Base-by-base conservation (phyloP, 2,797 vertebrate species). In the Periophthalmus magnuspinnatus region DNA sequence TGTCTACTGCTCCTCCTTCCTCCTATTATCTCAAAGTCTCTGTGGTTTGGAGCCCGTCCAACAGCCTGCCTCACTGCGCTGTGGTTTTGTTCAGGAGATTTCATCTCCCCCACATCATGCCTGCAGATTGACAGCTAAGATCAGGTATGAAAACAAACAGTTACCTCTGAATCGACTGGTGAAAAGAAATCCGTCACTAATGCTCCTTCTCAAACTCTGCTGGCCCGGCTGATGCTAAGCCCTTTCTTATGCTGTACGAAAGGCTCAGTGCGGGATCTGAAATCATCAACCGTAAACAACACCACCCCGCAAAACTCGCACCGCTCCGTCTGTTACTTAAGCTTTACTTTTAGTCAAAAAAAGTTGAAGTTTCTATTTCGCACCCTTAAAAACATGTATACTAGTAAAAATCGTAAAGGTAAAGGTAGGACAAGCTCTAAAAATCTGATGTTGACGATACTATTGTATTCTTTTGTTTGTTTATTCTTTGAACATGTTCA, bases 1-100 rank as follows among this genome's bases (percentile, higher is more conserved):
- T 67, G 52, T 68, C 54, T 73, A 54, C 36, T 71, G 24, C 84
- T 81, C 79, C 79, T 74, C 65, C 78, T 82, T 90, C 81, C 81
- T 81, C 72, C 75, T 83, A 84, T 90, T 90, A 89, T 90, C 88
- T 90, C 78, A 84, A 87, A 84, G 79, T 91, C 84, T 90, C 78
- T 96, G 95, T 94, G 96, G 95, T 87, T 96, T 97, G 96, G 96
- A 95, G 72, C 62, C 81, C 76, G 88, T 95, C 96, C 96, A 98
- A 91, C 83, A 48, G 81, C 87, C 89, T 91, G 87, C 89, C 88
- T 91, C 91, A 93, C 90, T 89, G 90, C 90, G 92, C 90, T 94
- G 94, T 92, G 94, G 93, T 95, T 95, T 94, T 94, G 93, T 93
- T 92, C 91, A 69, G 86, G 87, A 94, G 94, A 95, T 95, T 93